These are phyloP conservation scores for Apis dorsata DNA, from an alignment of 1,140 invertebrate species.

Conservation along the genomic window DNA sequence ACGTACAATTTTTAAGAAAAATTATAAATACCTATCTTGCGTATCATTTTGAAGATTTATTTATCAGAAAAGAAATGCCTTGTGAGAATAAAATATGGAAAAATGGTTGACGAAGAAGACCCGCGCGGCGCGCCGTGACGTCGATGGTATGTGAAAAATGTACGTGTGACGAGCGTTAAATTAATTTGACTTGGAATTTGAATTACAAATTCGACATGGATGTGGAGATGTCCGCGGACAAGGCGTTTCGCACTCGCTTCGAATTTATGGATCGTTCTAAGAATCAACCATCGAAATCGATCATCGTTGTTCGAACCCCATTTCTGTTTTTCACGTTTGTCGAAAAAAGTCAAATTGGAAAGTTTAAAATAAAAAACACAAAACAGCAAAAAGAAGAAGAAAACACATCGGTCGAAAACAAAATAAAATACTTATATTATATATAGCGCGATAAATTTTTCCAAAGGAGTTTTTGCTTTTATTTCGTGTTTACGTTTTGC, in stretches of 20 bases:
- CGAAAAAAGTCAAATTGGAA: no score
- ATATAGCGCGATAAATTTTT: no score
- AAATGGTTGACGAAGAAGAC: constrained; percentile 48
- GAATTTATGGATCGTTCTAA: constrained; percentile 37
- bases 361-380: no score
- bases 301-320: no score
- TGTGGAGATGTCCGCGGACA: constrained; percentile 54
- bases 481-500: background rate
- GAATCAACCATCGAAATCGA: constrained; percentile 38
- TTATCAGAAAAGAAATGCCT: constrained; percentile 40
- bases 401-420: no score
- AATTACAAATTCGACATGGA: constrained; percentile 66
- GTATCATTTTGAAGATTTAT: constrained; percentile 27
- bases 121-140: constrained; percentile 38
- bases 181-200: constrained; percentile 71
- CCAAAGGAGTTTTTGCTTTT: background rate
- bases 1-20: no score
- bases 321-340: no score
- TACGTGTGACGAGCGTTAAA: constrained; percentile 65
- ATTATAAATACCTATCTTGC: no score
- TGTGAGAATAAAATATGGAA: constrained; percentile 65
- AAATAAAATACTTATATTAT: no score
- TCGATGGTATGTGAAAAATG: constrained; percentile 68
- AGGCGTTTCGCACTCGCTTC: constrained; percentile 57
- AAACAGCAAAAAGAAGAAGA: no score